Evolutionary conservation across 2,113 vertebrate genomes (phyloP), one percentile per base, ranked within the genome.

Genomic region (Siniperca chuatsi): DNA sequence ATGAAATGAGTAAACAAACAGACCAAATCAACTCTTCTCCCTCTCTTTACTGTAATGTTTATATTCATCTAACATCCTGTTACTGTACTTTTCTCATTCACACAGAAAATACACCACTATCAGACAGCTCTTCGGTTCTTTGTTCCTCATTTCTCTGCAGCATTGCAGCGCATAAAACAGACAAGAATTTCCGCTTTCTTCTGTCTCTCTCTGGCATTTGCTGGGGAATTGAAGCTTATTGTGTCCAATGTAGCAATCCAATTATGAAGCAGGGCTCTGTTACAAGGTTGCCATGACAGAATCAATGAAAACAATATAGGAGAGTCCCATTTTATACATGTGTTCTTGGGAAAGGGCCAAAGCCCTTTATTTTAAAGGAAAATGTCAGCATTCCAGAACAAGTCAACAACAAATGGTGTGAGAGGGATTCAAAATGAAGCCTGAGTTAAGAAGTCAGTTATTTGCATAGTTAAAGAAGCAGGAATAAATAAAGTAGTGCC

Each of bases 231-330:
- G 82, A 70, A 66, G 76, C 87, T 83, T 62, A 87, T 79, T 83
- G 84, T 79, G 87, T 83, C 76, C 86, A 76, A 76, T 74, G 78
- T 57, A 60, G 85, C 86, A 83, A 92, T 90, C 87, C 90, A 91
- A 94, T 95, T 94, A 95, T 93, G 89, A 93, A 90, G 89, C 73
- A 82, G 82, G 44, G 86, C 87, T 82, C 78, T 75, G 92, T 87
- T 91, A 92, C 92, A 92, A 92, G 91, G 91, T 80, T 90, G 86
- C 89, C 77, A 85, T 86, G 90, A 91, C 93, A 93, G 91, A 94
- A 95, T 95, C 95, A 92, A 95, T 95, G 87, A 94, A 94, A 94
- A 94, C 92, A 90, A 94, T 95, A 92, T 85, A 86, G 75, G 87
- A 68, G 82, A 82, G 87, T 46, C 88, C 79, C 74, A 81, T 92